These are phyloP conservation scores for Toxotes jaculatrix DNA, from an alignment of 2,113 vertebrate genomes.

Conservation along the genomic window DNA sequence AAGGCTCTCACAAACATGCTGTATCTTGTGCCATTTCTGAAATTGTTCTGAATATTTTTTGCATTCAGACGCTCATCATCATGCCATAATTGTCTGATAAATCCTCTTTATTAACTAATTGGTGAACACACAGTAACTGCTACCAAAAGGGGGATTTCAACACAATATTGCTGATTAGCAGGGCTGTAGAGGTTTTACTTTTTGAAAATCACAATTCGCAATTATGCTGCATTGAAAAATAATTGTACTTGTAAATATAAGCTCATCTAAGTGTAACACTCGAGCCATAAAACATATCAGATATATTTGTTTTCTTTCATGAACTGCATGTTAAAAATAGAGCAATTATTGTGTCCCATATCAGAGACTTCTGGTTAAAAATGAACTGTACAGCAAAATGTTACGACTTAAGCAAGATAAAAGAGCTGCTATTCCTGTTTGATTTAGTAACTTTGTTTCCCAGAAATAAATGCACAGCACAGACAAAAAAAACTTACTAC, in stretches of 20 bases:
- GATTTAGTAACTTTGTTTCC: slow-evolving; percentile 60
- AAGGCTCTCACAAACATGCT: slow-evolving; percentile 13
- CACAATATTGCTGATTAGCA: slow-evolving; percentile 59
- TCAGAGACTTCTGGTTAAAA: slow-evolving; percentile 46
- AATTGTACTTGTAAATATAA: neutral
- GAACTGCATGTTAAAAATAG: slow-evolving; percentile 42
- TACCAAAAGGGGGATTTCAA: slow-evolving; percentile 4
- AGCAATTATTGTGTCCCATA: slow-evolving; percentile 57
- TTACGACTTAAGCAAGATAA: slow-evolving; percentile 59
- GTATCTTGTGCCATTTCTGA: slow-evolving; percentile 34
- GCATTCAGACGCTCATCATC: slow-evolving; percentile 38
- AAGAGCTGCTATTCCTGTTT: slow-evolving; percentile 65
- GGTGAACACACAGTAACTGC: slow-evolving; percentile 14
- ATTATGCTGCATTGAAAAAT: slow-evolving; percentile 38
- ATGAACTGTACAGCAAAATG: slow-evolving; percentile 52
- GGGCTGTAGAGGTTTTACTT: slow-evolving; percentile 2
- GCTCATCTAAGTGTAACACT: slow-evolving; percentile 6
- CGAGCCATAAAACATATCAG: neutral
- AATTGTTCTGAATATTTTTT: slow-evolving; percentile 27
- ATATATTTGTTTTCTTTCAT: slow-evolving; percentile 35
- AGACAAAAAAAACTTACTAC: slow-evolving; percentile 55
- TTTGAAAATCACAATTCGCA: slow-evolving; percentile 5
- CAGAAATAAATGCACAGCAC: slow-evolving; percentile 65
- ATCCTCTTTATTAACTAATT: slow-evolving; percentile 46
- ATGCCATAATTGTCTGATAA: slow-evolving; percentile 43